A percentile compares a stretch with the other conserved stretches of the same genome.
phyloP scores from a whole-genome alignment of 1,140 invertebrate species.

The Gonioctena quinquepunctata region DNA sequence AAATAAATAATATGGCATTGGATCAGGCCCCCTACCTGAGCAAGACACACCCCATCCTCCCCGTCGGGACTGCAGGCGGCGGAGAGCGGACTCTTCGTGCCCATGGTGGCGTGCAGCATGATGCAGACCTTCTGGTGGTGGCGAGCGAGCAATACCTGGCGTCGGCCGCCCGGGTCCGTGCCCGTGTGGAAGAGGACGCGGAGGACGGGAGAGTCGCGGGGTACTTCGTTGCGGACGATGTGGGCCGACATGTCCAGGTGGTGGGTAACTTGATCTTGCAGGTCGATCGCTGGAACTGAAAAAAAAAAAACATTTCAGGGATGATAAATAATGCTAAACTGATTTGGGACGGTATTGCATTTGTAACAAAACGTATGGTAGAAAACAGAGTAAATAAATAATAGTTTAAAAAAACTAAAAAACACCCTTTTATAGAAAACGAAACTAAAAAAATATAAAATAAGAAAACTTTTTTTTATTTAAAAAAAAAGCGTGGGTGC shows the following conservation, averaged over 20 bases:
- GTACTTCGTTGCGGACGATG: constrained; percentile 80
- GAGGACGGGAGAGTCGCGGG: constrained; percentile 83
- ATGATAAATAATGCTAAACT: background rate
- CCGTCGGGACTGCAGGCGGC: constrained; percentile 86
- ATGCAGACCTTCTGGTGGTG: constrained; percentile 72
- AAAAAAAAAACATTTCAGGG: background rate
- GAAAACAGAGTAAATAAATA: no score
- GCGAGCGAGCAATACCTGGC: constrained; percentile 58
- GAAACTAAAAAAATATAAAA: no score
- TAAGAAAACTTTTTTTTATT: no score
- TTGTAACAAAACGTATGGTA: no score
- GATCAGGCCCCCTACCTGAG: no score
- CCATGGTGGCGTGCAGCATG: constrained; percentile 71
- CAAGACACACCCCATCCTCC: constrained; percentile 87
- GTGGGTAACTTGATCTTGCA: constrained; percentile 71
- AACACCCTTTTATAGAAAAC: no score
- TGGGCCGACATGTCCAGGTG: constrained; percentile 88
- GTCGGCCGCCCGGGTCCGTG: constrained; percentile 70
- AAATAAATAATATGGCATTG: no score
- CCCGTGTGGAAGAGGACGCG: constrained; percentile 89
- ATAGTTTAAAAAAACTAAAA: no score
- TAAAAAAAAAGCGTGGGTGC: no score
- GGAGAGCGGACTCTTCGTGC: constrained; percentile 63
- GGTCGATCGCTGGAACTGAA: constrained; percentile 59
- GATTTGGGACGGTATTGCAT: no score